A percentile compares a stretch with the other conserved stretches of the same genome.
These are phyloP conservation scores for Aphelinus certus DNA, from an alignment of 1,140 invertebrate species.

Conservation along the genomic window DNA sequence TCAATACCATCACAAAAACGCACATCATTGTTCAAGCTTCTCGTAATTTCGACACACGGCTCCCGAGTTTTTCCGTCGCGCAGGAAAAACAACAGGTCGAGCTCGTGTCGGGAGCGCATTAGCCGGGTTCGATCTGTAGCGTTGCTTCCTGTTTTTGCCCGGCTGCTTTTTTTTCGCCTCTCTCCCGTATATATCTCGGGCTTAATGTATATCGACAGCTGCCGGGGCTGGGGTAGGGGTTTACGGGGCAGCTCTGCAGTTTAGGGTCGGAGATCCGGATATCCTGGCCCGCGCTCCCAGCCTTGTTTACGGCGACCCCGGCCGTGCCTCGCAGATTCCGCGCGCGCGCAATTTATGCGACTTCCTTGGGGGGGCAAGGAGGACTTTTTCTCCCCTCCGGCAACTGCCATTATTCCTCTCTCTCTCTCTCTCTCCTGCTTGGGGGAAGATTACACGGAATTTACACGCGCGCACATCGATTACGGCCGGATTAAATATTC, in stretches of 20 bases:
- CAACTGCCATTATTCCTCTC: not conserved
- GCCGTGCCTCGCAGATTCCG: conserved; percentile 47
- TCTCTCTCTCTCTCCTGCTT: not conserved
- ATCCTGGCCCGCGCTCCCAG: conserved; percentile 9
- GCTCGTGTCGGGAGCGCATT: too few relatives aligned
- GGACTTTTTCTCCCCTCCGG: not conserved
- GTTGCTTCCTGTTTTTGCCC: not conserved
- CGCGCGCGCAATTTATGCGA: conserved; percentile 47
- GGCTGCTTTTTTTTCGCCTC: not conserved
- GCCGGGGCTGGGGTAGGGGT: too few relatives aligned
- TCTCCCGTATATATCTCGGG: not conserved
- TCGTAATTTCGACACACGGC: too few relatives aligned
- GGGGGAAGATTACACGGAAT: too few relatives aligned
- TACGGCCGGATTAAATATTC: too few relatives aligned
- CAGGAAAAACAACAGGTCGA: too few relatives aligned
- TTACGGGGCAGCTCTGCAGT: too few relatives aligned
- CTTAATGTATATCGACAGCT: not conserved
- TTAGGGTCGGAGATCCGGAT: not conserved
- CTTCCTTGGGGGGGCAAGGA: conserved; percentile 18
- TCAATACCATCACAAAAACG: too few relatives aligned
- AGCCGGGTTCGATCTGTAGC: too few relatives aligned
- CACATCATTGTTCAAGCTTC: too few relatives aligned
- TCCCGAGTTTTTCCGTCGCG: too few relatives aligned
- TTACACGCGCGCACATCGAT: too few relatives aligned
- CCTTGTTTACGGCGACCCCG: conserved; percentile 46